A percentile compares a stretch with the other conserved stretches of the same genome.
Conservation (phyloP, 1,140 invertebrate species). For the Nebria ingens region DNA sequence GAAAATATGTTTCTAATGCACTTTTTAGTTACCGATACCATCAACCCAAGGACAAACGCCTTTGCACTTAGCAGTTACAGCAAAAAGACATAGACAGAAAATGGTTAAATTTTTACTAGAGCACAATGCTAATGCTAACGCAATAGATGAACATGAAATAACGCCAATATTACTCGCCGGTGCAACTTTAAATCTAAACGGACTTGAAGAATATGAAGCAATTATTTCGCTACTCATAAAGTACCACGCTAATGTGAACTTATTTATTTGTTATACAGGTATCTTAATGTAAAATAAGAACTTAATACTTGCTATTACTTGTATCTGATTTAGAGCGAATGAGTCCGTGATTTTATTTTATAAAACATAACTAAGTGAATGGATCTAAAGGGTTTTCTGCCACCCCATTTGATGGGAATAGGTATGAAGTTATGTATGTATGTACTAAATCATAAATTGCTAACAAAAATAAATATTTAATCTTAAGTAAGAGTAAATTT, state of each 20-base stretch:
- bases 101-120: constrained; percentile 21
- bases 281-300: background rate
- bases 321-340: too few relatives aligned
- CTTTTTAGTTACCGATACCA: constrained; percentile 8
- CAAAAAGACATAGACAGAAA: constrained; percentile 20
- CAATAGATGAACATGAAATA: constrained; percentile 21
- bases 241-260: constrained; percentile 12
- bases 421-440: too few relatives aligned
- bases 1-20: background rate
- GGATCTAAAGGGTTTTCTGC: too few relatives aligned
- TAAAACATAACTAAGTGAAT: too few relatives aligned
- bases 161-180: constrained; percentile 26
- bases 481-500: too few relatives aligned
- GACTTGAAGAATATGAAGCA: constrained; percentile 6
- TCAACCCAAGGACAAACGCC: constrained; percentile 26
- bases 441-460: too few relatives aligned
- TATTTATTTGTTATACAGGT: constrained; percentile 14
- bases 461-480: too few relatives aligned
- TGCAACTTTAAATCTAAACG: constrained; percentile 10
- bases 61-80: constrained; percentile 27
- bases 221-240: constrained; percentile 13
- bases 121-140: constrained; percentile 21
- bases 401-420: too few relatives aligned
- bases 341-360: too few relatives aligned
- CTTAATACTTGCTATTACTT: too few relatives aligned